phyloP scores from a whole-genome alignment of 1,140 invertebrate genomes.

The Danaus melanippus region DNA sequence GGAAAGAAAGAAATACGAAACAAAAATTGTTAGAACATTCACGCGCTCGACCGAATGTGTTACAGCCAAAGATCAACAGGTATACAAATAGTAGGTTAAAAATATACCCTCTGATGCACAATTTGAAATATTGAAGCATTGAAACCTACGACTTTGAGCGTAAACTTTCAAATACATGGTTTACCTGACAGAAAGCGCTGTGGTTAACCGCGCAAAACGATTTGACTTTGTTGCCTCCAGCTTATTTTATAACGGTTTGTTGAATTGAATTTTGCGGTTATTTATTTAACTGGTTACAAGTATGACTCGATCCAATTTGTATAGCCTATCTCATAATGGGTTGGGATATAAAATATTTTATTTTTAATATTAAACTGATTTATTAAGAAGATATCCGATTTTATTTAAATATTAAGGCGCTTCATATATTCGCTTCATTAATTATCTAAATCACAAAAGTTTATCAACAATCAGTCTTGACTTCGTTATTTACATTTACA shows the following conservation, averaged over 20 bases:
- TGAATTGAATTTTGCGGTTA: conserved; percentile 70
- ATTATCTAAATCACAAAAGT: too few species aligned
- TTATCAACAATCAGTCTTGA: too few species aligned
- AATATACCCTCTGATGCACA: conserved; percentile 30
- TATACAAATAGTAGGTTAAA: conserved; percentile 42
- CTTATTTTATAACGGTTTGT: conserved; percentile 69
- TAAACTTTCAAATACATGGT: conserved; percentile 60
- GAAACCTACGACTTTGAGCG: conserved; percentile 46
- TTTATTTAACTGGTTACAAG: conserved; percentile 58
- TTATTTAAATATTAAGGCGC: too few species aligned
- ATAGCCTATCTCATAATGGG: background rate
- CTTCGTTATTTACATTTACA: too few species aligned
- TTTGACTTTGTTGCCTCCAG: conserved; percentile 62
- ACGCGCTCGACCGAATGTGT: conserved; percentile 6
- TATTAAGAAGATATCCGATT: too few species aligned
- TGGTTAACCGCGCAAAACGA: conserved; percentile 67
- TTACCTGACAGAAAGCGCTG: conserved; percentile 59
- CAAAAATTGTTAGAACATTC: conserved; percentile 7
- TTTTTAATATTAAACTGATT: too few species aligned
- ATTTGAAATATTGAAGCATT: conserved; percentile 55
- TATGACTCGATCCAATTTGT: conserved; percentile 25
- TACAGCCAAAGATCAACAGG: conserved; percentile 39
- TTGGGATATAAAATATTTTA: too few species aligned
- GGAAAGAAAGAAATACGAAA: conserved; percentile 4
- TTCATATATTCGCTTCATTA: too few species aligned